phyloP scores from a whole-genome alignment of 1,140 invertebrate species.

The Drosophila grimshawi region DNA sequence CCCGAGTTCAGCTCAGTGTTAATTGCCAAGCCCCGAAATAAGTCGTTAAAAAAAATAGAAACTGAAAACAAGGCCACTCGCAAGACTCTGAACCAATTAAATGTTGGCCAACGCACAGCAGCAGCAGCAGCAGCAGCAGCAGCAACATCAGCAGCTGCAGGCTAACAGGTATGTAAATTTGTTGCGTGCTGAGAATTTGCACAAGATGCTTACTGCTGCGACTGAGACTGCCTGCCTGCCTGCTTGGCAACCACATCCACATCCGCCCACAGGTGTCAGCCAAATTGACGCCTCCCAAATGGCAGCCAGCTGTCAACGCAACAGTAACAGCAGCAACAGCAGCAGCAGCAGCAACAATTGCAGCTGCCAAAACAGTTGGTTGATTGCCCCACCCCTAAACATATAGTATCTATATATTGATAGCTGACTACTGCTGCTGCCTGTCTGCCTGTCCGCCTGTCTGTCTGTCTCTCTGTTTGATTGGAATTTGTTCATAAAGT shows the following conservation, averaged over 20 bases:
- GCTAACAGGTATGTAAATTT: constrained; percentile 50
- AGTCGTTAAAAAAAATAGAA: constrained; percentile 39
- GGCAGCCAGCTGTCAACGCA: constrained; percentile 62
- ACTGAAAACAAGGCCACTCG: constrained; percentile 64
- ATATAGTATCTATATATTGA: constrained; percentile 12
- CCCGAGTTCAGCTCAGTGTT: constrained; percentile 66
- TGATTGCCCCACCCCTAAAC: neutral
- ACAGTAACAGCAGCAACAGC: constrained; percentile 25
- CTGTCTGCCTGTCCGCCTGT: constrained; percentile 20
- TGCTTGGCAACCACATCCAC: constrained; percentile 6
- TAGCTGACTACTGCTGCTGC: constrained; percentile 1
- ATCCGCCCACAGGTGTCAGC: constrained; percentile 67
- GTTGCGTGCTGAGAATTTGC: constrained; percentile 39
- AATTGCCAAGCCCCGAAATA: constrained; percentile 71
- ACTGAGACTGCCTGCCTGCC: constrained; percentile 24
- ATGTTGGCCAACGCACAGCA: constrained; percentile 66
- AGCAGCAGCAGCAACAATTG: constrained; percentile 50
- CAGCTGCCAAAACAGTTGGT: constrained; percentile 35
- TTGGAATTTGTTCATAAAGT: constrained; percentile 65
- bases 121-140: constrained; percentile 4
- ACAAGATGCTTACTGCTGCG: constrained; percentile 14
- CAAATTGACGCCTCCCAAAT: constrained; percentile 52
- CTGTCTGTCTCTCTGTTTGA: constrained; percentile 35
- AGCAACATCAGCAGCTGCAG: constrained; percentile 22
- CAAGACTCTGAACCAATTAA: constrained; percentile 69